Evolutionary conservation across 1,140 invertebrate species (phyloP).

Genomic region (Philopotamus ludificatus): DNA sequence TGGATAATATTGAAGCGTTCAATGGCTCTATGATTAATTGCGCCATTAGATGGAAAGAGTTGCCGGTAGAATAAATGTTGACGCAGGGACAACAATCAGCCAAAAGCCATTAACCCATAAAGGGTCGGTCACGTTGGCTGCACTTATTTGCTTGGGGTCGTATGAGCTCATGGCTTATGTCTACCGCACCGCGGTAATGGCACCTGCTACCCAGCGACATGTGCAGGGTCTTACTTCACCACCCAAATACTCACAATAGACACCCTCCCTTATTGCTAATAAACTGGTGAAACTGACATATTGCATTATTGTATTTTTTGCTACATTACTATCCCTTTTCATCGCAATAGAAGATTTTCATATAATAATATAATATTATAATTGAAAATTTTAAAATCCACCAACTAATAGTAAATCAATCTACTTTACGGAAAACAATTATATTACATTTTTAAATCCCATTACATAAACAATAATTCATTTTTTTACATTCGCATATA

Average conservation of each 20-base stretch:
- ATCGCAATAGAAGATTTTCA: too few species aligned
- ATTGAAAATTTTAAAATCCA: too few species aligned
- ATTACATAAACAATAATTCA: too few species aligned
- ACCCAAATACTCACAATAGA: too few species aligned
- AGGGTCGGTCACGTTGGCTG: conserved; percentile 4
- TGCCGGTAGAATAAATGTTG: not conserved
- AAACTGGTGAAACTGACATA: not conserved
- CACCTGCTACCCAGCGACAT: conserved; percentile 25
- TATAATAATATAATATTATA: too few species aligned
- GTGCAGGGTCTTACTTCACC: too few species aligned
- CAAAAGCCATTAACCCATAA: conserved; percentile 4
- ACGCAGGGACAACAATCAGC: not conserved
- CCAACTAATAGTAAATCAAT: too few species aligned
- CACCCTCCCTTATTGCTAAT: conserved; percentile 4
- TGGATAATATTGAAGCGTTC: too few species aligned
- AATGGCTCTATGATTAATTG: too few species aligned
- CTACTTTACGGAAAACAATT: too few species aligned
- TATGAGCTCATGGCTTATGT: conserved; percentile 23
- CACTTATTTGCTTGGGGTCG: conserved; percentile 21
- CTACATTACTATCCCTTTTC: not conserved
- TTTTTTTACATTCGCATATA: too few species aligned
- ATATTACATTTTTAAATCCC: too few species aligned
- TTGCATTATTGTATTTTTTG: conserved; percentile 4
- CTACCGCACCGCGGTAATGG: conserved; percentile 3
- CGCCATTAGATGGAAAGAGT: not conserved